Evolutionary conservation across 1,140 invertebrate species (phyloP).

Genomic region (Drosophila leontia): DNA sequence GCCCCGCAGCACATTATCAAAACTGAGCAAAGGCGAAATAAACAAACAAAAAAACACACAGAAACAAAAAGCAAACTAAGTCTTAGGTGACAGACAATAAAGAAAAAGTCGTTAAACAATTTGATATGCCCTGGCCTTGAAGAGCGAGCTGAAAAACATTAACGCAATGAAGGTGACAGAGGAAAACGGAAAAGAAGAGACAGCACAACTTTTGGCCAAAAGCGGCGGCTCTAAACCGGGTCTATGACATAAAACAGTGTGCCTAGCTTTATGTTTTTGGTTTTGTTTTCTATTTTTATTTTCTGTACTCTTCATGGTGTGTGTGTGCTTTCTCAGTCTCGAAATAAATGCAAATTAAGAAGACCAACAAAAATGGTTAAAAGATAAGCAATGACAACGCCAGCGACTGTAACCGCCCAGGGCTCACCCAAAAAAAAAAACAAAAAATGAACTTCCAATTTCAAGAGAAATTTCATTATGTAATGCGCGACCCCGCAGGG

Average conservation of each 20-base stretch:
- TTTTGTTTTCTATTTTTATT: not conserved
- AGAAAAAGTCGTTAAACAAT: conserved; percentile 77
- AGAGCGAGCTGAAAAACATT: conserved; percentile 44
- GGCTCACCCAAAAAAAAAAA: conserved; percentile 21
- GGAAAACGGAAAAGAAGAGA: conserved; percentile 22
- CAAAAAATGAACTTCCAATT: conserved; percentile 37
- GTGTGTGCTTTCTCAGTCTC: conserved; percentile 51
- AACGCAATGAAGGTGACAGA: conserved; percentile 21
- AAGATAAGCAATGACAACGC: conserved; percentile 56
- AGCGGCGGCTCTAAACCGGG: conserved; percentile 27
- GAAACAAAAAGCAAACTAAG: conserved; percentile 37
- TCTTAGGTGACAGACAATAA: conserved; percentile 73
- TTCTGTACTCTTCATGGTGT: not conserved
- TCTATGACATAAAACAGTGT: conserved; percentile 42
- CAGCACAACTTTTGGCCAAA: conserved; percentile 22
- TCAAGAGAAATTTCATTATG: conserved; percentile 48
- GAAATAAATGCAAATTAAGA: conserved; percentile 69
- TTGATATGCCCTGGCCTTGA: conserved; percentile 76
- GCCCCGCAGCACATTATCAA: conserved; percentile 46
- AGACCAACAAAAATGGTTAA: conserved; percentile 26
- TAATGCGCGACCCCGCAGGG: conserved; percentile 23
- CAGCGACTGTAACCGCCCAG: conserved; percentile 22
- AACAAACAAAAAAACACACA: conserved; percentile 21
- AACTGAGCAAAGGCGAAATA: conserved; percentile 9
- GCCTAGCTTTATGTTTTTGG: conserved; percentile 7